Base-by-base conservation (phyloP, 1,140 invertebrate species). In the Aleiodes sp. region DNA sequence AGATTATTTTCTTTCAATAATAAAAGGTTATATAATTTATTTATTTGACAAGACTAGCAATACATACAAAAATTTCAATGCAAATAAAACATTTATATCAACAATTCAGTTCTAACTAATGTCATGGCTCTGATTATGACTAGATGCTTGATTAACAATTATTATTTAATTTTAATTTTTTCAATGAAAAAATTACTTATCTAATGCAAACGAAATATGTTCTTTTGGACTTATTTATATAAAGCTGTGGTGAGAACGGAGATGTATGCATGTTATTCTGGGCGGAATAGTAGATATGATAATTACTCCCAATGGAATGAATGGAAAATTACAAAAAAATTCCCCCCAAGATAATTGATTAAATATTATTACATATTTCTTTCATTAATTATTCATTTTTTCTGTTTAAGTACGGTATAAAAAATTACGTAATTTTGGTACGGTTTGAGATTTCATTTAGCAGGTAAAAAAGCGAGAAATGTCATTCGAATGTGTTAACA, bases 1-100 rank as follows among this genome's bases (percentile, higher is more conserved):
- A 4, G 46, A 4, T 24, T n/a, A n/a, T n/a, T n/a, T n/a, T n/a
- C n/a, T n/a, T 52, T 16, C 26, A 26, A 24, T 52, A 52, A 52
- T 52, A 52, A 52, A 52, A 52, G 46, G 26, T 21, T 52, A 52
- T n/a, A 16, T 43, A 43, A 43, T 52, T 21, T n/a, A n/a, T 52
- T 52, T 52, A 52, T 52, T 52, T 21, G 21, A 52, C 21, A 52
- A 52, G 46, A n/a, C 46, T 52, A 24, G 39, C 39, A 43, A 43
- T 16, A 4, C 39, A 43, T 43, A 43, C 39, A 43, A 16, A 52
- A 16, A 24, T 7, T n/a, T 24, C 46, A 52, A 52, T 52, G 46
- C 46, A 16, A 52, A 52, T 21, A 12, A 52, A 52, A 52, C n/a
- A n/a, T 52, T 52, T 24, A 52, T 24, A 43, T 43, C 39, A 43